Evolutionary conservation across 1,140 invertebrate species (phyloP).

Genomic region (Babylonia areolata): DNA sequence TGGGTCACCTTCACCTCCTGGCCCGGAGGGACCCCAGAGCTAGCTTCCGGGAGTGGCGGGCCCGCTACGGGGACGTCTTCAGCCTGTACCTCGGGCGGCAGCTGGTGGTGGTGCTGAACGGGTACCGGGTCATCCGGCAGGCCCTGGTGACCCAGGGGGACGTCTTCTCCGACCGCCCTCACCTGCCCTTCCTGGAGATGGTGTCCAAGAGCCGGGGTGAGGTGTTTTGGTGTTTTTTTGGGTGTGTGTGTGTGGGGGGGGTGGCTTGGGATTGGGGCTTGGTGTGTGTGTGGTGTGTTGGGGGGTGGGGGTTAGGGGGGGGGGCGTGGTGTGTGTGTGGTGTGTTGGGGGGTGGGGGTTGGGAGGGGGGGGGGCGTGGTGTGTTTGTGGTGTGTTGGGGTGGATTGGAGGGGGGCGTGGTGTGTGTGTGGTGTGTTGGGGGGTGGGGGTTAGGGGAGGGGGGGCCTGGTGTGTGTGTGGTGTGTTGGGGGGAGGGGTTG

Average conservation of each 20-base stretch:
- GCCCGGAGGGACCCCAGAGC: not conserved
- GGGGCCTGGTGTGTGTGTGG: not conserved
- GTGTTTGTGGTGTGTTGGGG: too few relatives aligned
- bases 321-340: not conserved
- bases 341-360: not conserved
- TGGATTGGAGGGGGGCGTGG: too few relatives aligned
- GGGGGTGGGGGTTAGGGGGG: not conserved
- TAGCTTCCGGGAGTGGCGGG: not conserved
- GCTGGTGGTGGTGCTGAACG: conserved; percentile 48
- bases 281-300: not conserved
- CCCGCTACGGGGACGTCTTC: conserved; percentile 52
- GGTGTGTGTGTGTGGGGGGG: not conserved
- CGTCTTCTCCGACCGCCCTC: conserved; percentile 33
- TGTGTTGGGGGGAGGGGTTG: too few relatives aligned
- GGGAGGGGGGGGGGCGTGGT: not conserved
- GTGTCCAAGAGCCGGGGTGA: not conserved
- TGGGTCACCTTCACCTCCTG: not conserved
- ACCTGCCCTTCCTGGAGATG: conserved; percentile 4
- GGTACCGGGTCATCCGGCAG: conserved; percentile 45
- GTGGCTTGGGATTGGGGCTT: not conserved
- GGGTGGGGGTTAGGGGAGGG: not conserved
- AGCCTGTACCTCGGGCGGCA: conserved; percentile 44
- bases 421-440: too few relatives aligned
- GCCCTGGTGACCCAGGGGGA: conserved; percentile 42
- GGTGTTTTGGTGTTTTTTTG: too few relatives aligned